Conservation (phyloP, 2,113 vertebrate genomes). For the Pholis gunnellus region DNA sequence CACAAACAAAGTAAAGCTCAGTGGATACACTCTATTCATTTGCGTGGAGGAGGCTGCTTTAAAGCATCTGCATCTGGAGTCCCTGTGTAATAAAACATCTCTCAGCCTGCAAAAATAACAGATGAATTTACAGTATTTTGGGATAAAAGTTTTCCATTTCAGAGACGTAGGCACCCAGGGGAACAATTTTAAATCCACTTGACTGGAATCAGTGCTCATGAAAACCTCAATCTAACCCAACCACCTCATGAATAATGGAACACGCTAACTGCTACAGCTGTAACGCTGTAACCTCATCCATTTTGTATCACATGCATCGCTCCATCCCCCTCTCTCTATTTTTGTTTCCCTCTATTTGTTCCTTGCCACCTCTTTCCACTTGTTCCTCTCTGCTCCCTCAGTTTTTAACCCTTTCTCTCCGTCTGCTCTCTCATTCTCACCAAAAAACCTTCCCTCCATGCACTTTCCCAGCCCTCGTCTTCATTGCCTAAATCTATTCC, state of each 20-base stretch:
- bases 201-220: slow-evolving; percentile 22
- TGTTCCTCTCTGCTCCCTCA: neutral
- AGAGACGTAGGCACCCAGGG: neutral
- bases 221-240: slow-evolving; percentile 28
- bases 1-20: neutral
- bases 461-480: neutral
- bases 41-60: neutral
- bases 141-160: slow-evolving; percentile 10
- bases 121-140: neutral
- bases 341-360: neutral
- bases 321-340: neutral
- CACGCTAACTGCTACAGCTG: slow-evolving; percentile 40
- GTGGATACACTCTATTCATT: neutral
- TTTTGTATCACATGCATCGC: slow-evolving; percentile 21
- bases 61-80: slow-evolving; percentile 12
- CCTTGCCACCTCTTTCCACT: too few species aligned
- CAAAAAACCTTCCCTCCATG: neutral
- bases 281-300: slow-evolving; percentile 45
- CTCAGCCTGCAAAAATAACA: neutral
- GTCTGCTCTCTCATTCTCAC: neutral
- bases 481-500: neutral
- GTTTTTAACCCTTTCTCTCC: neutral
- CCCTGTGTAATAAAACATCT: neutral
- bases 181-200: slow-evolving; percentile 31
- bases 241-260: slow-evolving; percentile 49